A percentile compares a stretch with the other conserved stretches of the same genome.
Conservation (phyloP, 2,797 vertebrate species). For the Crenichthys baileyi region DNA sequence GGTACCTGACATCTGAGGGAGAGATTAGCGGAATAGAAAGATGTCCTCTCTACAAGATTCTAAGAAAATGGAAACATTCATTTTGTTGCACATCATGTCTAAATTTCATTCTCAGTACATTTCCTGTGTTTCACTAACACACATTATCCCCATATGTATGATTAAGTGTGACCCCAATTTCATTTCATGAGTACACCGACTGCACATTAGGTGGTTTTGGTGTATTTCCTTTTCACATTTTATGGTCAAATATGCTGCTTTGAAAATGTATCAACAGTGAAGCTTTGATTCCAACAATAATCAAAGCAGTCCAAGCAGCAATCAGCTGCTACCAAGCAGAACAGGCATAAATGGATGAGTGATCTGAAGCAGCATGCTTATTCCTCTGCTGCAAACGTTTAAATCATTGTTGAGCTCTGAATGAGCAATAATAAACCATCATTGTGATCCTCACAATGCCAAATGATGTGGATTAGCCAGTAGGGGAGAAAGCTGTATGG, state of each 20-base stretch:
- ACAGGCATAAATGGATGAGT: slow-evolving; percentile 59
- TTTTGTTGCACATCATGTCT: slow-evolving; percentile 22
- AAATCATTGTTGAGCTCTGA: slow-evolving; percentile 69
- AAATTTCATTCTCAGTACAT: slow-evolving; percentile 27
- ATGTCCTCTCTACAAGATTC: slow-evolving; percentile 60
- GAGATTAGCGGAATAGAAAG: slow-evolving; percentile 58
- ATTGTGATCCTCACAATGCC: slow-evolving; percentile 76
- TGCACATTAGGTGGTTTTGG: slow-evolving; percentile 2
- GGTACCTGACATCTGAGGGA: slow-evolving; percentile 54
- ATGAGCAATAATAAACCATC: slow-evolving; percentile 72
- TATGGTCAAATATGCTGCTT: slow-evolving; percentile 12
- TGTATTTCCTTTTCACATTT: slow-evolving; percentile 13
- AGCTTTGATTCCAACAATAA: slow-evolving; percentile 43
- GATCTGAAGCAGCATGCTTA: slow-evolving; percentile 68
- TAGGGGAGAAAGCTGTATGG: slow-evolving; percentile 65
- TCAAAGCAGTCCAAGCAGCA: slow-evolving; percentile 34
- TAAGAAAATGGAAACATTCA: slow-evolving; percentile 57
- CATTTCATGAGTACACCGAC: slow-evolving; percentile 13
- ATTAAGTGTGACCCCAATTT: slow-evolving; percentile 15
- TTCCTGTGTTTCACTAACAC: slow-evolving; percentile 33
- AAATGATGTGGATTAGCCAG: slow-evolving; percentile 73
- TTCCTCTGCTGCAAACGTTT: slow-evolving; percentile 54
- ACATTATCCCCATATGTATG: slow-evolving; percentile 14
- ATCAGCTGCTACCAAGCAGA: slow-evolving; percentile 48
- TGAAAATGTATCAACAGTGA: slow-evolving; percentile 26